phyloP scores from a whole-genome alignment of 2,797 vertebrate genomes.

The Amblyraja radiata region DNA sequence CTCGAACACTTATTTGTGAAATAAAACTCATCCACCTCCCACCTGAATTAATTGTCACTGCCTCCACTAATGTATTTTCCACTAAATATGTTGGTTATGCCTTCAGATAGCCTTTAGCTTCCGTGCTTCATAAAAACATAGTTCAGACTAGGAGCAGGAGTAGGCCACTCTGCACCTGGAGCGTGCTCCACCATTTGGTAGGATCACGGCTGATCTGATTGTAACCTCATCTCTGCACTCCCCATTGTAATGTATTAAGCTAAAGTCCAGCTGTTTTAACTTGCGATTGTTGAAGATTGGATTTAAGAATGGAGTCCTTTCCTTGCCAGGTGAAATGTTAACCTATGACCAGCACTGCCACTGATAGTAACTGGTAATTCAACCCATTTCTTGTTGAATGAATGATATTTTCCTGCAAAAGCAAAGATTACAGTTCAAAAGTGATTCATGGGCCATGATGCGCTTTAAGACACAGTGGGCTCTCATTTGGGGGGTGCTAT shows the following conservation, averaged over 20 bases:
- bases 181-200: no score
- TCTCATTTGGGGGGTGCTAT: background rate
- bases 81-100: background rate
- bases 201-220: no score
- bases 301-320: background rate
- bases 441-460: background rate
- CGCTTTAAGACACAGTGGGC: no score
- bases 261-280: background rate
- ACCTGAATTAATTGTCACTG: background rate
- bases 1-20: background rate
- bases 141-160: no score
- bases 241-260: background rate
- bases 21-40: background rate
- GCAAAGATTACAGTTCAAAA: background rate
- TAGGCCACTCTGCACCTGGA: no score
- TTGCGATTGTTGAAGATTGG: background rate
- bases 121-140: background rate
- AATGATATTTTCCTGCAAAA: background rate
- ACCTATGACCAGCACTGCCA: background rate
- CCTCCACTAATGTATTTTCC: background rate
- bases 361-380: background rate
- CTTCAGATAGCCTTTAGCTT: background rate
- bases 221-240: no score
- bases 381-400: background rate
- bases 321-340: background rate